Evolutionary conservation across 2,888 invertebrate species (phyloP), one percentile per base, ranked within the genome.

Genomic region (Thecocarcelia acutangulata): DNA sequence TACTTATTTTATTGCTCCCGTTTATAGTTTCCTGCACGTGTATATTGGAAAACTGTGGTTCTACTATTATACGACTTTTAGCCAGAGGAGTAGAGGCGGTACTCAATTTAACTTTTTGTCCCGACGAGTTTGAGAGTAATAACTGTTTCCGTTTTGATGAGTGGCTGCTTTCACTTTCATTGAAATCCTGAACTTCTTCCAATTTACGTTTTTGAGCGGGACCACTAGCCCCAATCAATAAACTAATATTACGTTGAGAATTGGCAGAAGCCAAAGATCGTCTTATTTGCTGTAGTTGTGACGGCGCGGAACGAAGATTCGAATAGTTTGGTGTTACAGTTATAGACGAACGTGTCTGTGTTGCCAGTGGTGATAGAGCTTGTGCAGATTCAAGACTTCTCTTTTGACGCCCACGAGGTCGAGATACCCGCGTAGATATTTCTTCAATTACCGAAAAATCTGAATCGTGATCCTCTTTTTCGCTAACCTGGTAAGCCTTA

Each of bases 211-310:
- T 87, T 6, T 87, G 86, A 61, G 24, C 84, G 75, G 17, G 15
- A 15, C n/a, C 37, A 50, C 66, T 54, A 58, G 63, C 70, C 12
- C 77, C 72, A 0, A 19, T 21, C 9, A 52, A 44, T 9, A 81
- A 24, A 48, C 73, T 83, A 8, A 64, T 28, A 68, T 76, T 80
- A 44, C 80, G 73, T 73, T 84, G 83, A 46, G 68, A 79, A 58
- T 83, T 86, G 0, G 85, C 81, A 0, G 85, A 78, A 6, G 82
- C 76, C 37, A 86, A 84, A 6, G 84, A 85, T 56, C 87, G 86
- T 19, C 88, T 84, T 54, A 88, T 52, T 37, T 87, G 87, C 40
- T 88, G 87, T 44, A 88, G 64, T 33, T 86, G 86, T n/a, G 84
- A 84, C 13, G 84, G 81, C 42, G 77, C 78, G 3, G 73, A 72